These are phyloP conservation scores for Pyrgus malvae DNA, from an alignment of 2,888 invertebrate species.

Conservation along the genomic window DNA sequence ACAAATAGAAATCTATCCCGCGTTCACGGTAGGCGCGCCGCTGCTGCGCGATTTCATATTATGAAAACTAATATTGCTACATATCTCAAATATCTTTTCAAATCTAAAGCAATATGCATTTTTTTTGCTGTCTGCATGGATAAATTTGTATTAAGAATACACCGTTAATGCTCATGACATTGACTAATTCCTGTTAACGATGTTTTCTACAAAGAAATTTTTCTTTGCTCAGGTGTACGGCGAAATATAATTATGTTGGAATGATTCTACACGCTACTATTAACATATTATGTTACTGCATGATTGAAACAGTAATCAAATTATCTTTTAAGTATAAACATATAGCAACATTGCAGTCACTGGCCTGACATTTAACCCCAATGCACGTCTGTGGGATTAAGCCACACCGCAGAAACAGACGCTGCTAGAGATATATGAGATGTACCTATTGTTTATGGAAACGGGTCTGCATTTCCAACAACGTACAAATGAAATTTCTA, in stretches of 20 bases:
- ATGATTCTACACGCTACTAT: not conserved
- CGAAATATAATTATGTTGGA: not conserved
- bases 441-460: no score
- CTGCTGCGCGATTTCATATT: slow-evolving; percentile 52
- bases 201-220: not conserved
- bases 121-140: slow-evolving; percentile 5
- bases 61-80: slow-evolving; percentile 63
- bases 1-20: slow-evolving; percentile 65
- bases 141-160: not conserved
- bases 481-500: no score
- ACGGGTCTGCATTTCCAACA: no score
- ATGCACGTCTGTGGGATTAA: slow-evolving; percentile 40
- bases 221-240: slow-evolving; percentile 17
- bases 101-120: not conserved
- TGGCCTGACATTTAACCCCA: slow-evolving; percentile 53
- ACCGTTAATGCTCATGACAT: slow-evolving; percentile 12
- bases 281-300: not conserved
- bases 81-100: slow-evolving; percentile 52
- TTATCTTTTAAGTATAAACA: not conserved
- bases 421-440: not conserved
- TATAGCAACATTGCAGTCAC: not conserved
- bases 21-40: slow-evolving; percentile 50
- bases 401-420: slow-evolving; percentile 4
- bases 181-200: slow-evolving; percentile 13
- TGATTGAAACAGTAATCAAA: not conserved